Base-by-base conservation (phyloP, 2,888 invertebrate genomes). In the Apamea crenata region DNA sequence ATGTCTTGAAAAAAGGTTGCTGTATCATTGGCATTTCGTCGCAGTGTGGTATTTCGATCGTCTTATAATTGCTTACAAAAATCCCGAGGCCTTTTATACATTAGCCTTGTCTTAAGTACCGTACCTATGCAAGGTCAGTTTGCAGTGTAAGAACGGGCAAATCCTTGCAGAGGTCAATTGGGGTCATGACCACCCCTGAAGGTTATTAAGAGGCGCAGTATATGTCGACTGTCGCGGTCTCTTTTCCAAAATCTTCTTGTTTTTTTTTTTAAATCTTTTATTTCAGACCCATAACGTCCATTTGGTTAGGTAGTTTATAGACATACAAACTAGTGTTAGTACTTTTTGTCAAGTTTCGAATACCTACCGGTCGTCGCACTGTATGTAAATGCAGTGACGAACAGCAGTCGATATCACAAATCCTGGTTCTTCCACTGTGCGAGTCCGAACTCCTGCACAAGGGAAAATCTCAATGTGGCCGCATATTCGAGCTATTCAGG, bases 111-210 rank as follows among this genome's bases (percentile, higher is more conserved):
- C 36, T 47, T 80, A 80, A 68, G 66, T 53, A 80, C 25, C 16
- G 63, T 80, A 56, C 40, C 21, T 40, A 32, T n/a, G 47, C 65
- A 36, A 69, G 81, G 69, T 65, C 47, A 74, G n/a, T 25, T 40
- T 65, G 16, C 63, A 56, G 29, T 74, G 4, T 56, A 69, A 69
- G 25, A 63, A 74, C 14, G 65, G 56, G 74, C 69, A 40, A 81
- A 74, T 81, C 25, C 40, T 32, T 36, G 50, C n/a, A 8, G 44
- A 71, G 81, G 69, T 81, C 80, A 81, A 32, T 69, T 47, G 47
- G 68, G 81, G 59, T 81, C 81, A 81, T 32, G 81, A 32, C 21
- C 53, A 63, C 66, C n/a, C 47, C 50, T 16, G 68, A 74, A 81
- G 74, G 74, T 47, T 44, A 44, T 40, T 36, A 40, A 16, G 18